Evolutionary conservation across 2,113 vertebrate species (phyloP), one percentile per base, ranked within the genome.

Genomic region (Mola mola): DNA sequence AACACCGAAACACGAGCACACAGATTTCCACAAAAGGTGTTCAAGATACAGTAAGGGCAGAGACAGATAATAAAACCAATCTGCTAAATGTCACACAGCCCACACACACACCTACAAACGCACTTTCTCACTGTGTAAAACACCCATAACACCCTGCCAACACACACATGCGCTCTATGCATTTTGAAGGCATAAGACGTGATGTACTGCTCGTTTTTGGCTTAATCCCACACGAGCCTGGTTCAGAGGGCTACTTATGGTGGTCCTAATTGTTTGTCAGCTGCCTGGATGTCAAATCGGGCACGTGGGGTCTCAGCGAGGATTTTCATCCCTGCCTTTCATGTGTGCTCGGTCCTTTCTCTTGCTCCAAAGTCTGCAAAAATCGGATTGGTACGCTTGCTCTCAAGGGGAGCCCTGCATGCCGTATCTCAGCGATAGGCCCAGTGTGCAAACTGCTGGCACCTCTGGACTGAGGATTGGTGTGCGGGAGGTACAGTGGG

Each of bases 221-320:
- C 48, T 61, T 87, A 90, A 90, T 89, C 86, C 85, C 38, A 31
- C 52, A 64, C 67, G 29, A 79, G 71, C 50, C 75, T 66, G 73
- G 76, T 87, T 90, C 87, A 84, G 58, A 69, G 71, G 66, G 25
- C 67, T 78, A 71, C 81, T 85, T 82, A 85, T 72, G 51, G 79
- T 82, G 43, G 59, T 50, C 75, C 78, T 89, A 89, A 90, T 92
- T 90, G 82, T 91, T 89, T 88, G 85, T 81, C 83, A 84, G 76
- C 73, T 78, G 73, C 72, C 63, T 75, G 81, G 86, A 82, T 79
- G 87, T 84, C 84, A 80, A 69, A 73, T 78, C 79, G 81, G 48
- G 80, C 87, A 81, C 36, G 58, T 81, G 66, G 63, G 78, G 71
- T 83, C 78, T 83, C 59, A 75, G 84, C 78, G 53, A 82, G 72